A percentile compares a stretch with the other conserved stretches of the same genome.
phyloP scores from a whole-genome alignment of 2,888 invertebrate species.

The Harmothoe impar region DNA sequence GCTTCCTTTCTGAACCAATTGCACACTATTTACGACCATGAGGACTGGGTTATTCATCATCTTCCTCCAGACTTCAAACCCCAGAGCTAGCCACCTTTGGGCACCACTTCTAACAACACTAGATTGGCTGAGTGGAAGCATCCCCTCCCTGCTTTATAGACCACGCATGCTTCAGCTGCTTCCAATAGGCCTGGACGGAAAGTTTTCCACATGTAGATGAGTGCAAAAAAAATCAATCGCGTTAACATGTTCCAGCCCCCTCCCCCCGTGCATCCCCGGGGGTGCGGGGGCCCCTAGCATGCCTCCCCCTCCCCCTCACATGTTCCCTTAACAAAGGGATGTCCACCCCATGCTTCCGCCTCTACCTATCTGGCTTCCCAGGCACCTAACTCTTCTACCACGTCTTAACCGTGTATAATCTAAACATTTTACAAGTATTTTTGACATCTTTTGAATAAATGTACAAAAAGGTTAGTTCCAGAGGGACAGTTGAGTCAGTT shows the following conservation, averaged over 20 bases:
- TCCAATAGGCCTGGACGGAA: background rate
- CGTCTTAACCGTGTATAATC: background rate
- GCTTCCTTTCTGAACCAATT: too few relatives aligned
- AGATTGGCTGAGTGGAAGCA: too few relatives aligned
- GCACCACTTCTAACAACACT: too few relatives aligned
- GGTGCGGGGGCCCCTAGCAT: conserved; percentile 7
- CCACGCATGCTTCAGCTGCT: background rate
- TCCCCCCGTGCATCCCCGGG: background rate
- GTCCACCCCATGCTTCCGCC: conserved; percentile 25
- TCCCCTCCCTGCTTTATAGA: too few relatives aligned
- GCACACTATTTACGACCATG: too few relatives aligned
- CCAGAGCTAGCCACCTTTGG: too few relatives aligned
- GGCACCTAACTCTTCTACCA: conserved; percentile 28
- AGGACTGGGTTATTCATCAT: too few relatives aligned
- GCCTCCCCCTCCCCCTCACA: conserved; percentile 11
- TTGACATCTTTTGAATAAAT: too few relatives aligned
- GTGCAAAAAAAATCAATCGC: conserved; percentile 22
- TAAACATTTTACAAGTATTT: background rate
- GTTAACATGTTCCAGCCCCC: conserved; percentile 13
- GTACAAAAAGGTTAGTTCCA: too few relatives aligned
- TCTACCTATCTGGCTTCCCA: background rate
- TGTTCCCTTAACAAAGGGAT: conserved; percentile 18
- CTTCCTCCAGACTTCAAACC: too few relatives aligned
- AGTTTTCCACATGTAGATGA: conserved; percentile 18
- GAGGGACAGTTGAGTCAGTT: too few relatives aligned